Percentiles rank a stretch among this genome's conserved stretches.
These are phyloP conservation scores for Rallus crepitans DNA, from an alignment of 2,797 vertebrate species.

Conservation along the genomic window DNA sequence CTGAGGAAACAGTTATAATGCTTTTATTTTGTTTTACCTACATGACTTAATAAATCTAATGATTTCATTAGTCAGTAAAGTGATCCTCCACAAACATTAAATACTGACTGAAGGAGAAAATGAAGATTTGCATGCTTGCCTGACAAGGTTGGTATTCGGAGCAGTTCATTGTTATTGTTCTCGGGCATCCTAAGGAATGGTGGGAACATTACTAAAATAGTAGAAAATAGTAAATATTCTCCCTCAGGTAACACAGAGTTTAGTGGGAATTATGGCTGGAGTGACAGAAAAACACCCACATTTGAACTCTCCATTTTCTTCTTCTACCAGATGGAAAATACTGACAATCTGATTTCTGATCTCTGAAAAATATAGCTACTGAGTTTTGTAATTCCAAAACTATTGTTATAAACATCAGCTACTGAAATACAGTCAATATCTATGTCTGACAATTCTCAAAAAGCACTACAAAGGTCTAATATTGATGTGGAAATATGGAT, in stretches of 20 bases:
- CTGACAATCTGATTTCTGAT: neutral
- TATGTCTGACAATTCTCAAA: neutral
- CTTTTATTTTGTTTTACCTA: neutral
- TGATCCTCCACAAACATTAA: neutral
- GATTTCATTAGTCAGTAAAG: neutral
- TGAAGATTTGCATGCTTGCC: neutral
- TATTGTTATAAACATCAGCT: accelerated
- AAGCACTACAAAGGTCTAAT: neutral
- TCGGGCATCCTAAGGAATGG: neutral
- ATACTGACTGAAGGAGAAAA: neutral
- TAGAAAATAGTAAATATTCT: neutral
- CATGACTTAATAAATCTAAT: neutral
- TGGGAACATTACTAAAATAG: neutral
- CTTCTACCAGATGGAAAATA: neutral
- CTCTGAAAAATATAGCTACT: neutral
- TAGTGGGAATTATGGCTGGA: neutral
- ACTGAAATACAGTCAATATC: neutral
- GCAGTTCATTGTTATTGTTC: neutral
- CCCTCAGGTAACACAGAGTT: neutral
- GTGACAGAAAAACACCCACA: neutral
- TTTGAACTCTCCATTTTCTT: neutral
- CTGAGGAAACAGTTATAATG: neutral
- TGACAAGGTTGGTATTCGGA: neutral
- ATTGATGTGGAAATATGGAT: accelerated
- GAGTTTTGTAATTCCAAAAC: neutral